Base-by-base conservation (phyloP, 2,888 invertebrate genomes). In the Agrochola lota region DNA sequence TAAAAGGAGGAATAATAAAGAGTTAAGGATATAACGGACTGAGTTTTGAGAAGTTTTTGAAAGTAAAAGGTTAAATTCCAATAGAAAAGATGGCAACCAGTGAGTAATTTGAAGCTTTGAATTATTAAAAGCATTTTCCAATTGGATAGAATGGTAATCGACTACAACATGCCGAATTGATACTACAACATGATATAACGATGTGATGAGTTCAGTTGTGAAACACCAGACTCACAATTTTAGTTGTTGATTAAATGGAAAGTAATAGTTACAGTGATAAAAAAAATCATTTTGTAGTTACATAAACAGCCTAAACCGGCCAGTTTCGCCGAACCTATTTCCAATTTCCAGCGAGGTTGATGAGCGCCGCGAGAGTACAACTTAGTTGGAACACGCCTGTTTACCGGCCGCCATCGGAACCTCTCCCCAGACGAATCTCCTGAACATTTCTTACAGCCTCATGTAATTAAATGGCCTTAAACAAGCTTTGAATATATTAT, bases 381-480 rank as follows among this genome's bases (percentile, higher is more conserved):
- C 77, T 81, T 78, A 79, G 69, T 72, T 71, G 64, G 49, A 78
- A 66, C 46, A 74, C 59, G 73, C 46, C 62, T 43, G 75, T 72
- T 73, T 75, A 73, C 78, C 52, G 26, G 49, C 66, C 74, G 81
- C 49, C 68, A 71, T 67, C 67, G 77, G 49, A 62, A 83, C 68
- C 64, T 59, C 77, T 83, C 78, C 84, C 78, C 62, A 46, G 85
- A 70, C 78, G 80, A 43, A 78, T 75, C 75, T 71, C 71, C 73
- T 43, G 46, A 62, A 77, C 66, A 78, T 77, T 74, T 81, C 78
- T 79, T 82, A 76, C 62, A 75, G 78, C 57, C 60, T 72, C 63
- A 71, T 80, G 69, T 77, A 81, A 85, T 84, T 79, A 81, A 84
- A 87, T 73, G 69, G 49, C 72, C 66, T 68, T 60, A 15, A 64